phyloP scores from a whole-genome alignment of 2,888 invertebrate genomes.

The Brachycybe producta region DNA sequence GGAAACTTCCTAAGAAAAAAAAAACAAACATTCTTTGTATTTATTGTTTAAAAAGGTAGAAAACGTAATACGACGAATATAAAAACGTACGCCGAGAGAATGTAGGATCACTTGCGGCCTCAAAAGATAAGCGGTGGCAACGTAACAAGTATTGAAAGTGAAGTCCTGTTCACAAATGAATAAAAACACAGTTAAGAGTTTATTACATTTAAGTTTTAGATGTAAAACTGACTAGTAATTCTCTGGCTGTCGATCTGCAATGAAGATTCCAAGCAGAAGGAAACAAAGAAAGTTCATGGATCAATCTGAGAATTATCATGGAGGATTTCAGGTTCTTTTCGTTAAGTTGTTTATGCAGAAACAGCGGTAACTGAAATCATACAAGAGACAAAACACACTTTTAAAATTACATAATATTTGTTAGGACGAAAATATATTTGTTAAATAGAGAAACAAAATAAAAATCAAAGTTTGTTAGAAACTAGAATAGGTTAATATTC shows the following conservation, averaged over 20 bases:
- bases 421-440: too few species aligned
- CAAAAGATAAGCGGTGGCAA: slow-evolving; percentile 26
- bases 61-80: neutral
- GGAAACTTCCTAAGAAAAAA: too few species aligned
- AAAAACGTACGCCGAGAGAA: slow-evolving; percentile 28
- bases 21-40: neutral
- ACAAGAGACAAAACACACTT: too few species aligned
- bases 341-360: too few species aligned
- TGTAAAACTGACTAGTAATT: slow-evolving; percentile 4
- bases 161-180: slow-evolving; percentile 15
- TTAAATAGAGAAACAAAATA: too few species aligned
- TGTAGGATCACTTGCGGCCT: slow-evolving; percentile 32
- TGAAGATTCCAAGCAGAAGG: neutral
- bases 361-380: too few species aligned
- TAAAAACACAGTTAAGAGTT: neutral
- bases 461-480: too few species aligned
- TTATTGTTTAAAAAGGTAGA: neutral
- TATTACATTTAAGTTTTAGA: neutral
- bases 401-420: too few species aligned
- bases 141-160: slow-evolving; percentile 20
- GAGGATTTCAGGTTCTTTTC: neutral
- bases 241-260: neutral
- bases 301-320: slow-evolving; percentile 2
- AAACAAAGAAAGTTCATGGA: slow-evolving; percentile 6
- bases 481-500: too few species aligned